Conservation (phyloP, 2,888 invertebrate genomes). For the Tipula confusa region DNA sequence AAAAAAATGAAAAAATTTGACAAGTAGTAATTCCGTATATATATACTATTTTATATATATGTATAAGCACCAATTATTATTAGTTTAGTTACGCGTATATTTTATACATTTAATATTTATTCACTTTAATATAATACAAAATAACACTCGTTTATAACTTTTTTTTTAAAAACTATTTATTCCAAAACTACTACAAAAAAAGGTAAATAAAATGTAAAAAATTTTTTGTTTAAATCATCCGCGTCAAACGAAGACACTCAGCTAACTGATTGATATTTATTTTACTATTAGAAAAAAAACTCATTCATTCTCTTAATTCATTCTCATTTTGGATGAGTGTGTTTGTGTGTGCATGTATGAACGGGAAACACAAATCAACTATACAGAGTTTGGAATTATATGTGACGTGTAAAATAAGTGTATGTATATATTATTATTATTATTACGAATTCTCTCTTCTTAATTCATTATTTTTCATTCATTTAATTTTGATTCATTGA, state of each 20-base stretch:
- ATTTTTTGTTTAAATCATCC: not conserved
- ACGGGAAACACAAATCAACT: not conserved
- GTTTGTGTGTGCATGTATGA: not conserved
- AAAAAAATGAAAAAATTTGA: not conserved
- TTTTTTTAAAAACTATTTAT: not conserved
- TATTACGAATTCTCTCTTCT: not conserved
- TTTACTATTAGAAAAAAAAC: constrained; percentile 12
- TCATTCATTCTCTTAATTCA: not conserved
- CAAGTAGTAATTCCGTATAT: not conserved
- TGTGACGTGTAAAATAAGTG: not conserved
- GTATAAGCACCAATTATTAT: not conserved
- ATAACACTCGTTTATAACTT: not conserved
- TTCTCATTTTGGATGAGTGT: not conserved
- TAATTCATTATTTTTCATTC: constrained; percentile 6
- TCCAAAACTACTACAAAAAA: not conserved
- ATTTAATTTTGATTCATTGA: constrained; percentile 6
- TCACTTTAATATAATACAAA: not conserved
- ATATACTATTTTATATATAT: not conserved
- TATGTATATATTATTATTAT: too few relatives aligned
- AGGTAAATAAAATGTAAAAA: not conserved
- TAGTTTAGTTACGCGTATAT: not conserved
- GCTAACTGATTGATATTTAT: constrained; percentile 10
- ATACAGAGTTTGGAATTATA: not conserved
- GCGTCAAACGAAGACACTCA: constrained; percentile 27
- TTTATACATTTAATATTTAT: too few relatives aligned